A percentile compares a stretch with the other conserved stretches of the same genome.
phyloP scores from a whole-genome alignment of 2,113 vertebrate species.

The Passer montanus region DNA sequence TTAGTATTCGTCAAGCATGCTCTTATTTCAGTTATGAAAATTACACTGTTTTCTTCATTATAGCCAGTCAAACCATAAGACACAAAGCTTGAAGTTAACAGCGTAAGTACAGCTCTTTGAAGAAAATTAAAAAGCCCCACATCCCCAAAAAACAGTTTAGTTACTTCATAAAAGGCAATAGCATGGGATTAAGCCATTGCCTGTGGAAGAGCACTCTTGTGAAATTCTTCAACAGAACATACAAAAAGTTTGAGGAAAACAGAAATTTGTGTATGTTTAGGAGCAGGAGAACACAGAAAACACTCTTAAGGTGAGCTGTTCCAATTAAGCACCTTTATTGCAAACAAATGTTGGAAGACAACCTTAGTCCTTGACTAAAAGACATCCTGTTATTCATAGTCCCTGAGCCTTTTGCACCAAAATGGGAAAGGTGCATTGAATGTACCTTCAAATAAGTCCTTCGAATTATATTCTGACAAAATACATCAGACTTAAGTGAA shows the following conservation, averaged over 20 bases:
- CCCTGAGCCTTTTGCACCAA: neutral
- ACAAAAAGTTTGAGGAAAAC: neutral
- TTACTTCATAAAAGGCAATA: neutral
- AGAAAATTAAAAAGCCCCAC: neutral
- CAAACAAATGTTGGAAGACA: neutral
- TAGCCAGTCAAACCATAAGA: neutral
- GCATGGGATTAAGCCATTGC: accelerated
- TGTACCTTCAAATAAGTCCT: neutral
- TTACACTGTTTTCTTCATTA: neutral
- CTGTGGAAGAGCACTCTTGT: neutral
- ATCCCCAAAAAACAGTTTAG: neutral
- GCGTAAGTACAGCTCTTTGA: neutral
- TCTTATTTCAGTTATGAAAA: neutral
- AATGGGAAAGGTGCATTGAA: neutral
- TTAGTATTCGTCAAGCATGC: neutral
- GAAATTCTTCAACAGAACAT: neutral
- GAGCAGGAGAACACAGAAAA: neutral
- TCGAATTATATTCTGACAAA: neutral
- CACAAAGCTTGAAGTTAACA: neutral
- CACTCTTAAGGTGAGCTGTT: neutral
- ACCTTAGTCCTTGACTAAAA: neutral
- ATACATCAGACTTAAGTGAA: neutral
- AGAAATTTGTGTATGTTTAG: neutral
- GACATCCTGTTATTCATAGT: neutral
- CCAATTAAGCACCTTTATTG: neutral